Base-by-base conservation (phyloP, 2,888 invertebrate genomes). In the Steromphala cineraria region DNA sequence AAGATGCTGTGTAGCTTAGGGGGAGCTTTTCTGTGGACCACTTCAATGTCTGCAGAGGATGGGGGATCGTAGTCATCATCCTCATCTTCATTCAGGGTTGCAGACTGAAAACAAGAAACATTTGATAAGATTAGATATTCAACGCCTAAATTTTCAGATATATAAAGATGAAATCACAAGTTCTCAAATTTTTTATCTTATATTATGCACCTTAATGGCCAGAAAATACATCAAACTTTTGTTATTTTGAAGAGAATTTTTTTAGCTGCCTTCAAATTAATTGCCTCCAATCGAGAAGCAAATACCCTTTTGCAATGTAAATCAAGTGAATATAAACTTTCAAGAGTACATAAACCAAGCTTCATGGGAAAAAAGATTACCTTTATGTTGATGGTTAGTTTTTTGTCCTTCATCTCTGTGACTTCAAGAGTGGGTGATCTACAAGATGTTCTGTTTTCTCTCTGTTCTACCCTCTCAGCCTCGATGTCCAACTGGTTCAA, bases 1-100 rank as follows among this genome's bases (percentile, higher is more conserved):
- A 92, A 88, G 79, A 92, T 92, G 80, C 92, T 87, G 40, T 91
- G 91, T 15, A 92, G 84, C 24, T 84, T 85, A 8, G 90, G 91
- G 0, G 78, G 53, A 19, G 82, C 83, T 24, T 84, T 87, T 7
- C 88, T 85, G 80, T 91, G 90, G 17, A 92, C 83, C 0, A 92
- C 90, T 81, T 91, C 84, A 19, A 92, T 91, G 21, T 86, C 88
- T 4, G 90, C 88, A 19, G 90, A 89, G n/a, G 85, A 84, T 21
- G 89, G 89, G 19, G 79, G 84, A 56, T 86, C 85, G 36, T 85
- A 83, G 7, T 81, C 84, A 10, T 84, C 83, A 75, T 84, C 84
- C n/a, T 85, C 87, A 13, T 86, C 88, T 21, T 87, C 86, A 10
- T 85, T 85, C 21, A 52, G 75, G 7, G 52, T 40, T 13, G 46